Base-by-base conservation (phyloP, 2,113 vertebrate genomes). In the Tyrannus savana region DNA sequence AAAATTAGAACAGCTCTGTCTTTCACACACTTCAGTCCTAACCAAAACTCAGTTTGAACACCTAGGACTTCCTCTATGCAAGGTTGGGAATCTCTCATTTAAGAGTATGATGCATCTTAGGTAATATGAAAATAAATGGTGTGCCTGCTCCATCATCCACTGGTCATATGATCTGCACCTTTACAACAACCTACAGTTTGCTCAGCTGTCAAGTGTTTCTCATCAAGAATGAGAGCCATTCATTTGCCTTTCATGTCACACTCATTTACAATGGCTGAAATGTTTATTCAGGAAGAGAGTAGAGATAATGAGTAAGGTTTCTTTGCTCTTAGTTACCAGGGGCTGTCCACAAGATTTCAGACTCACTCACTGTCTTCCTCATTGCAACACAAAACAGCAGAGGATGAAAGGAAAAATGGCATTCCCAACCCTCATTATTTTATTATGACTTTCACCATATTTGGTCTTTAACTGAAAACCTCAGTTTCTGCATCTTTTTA, bases 271-370 rank as follows among this genome's bases (percentile, higher is more conserved):
- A 77, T 18, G 66, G 49, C 49, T 89, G 83, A 95, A 93, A 95
- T 92, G 58, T 94, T 93, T 93, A 97, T 91, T 94, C 83, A 92
- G 79, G 82, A 84, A 56, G 52, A 33, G 21, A 58, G 52, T 8
- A 77, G 74, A 68, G 77, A 92, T 89, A 96, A 95, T 52, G 77
- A 96, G 64, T 42, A 74, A 80, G 39, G 44, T 77, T 93, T 93
- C 84, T 88, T 78, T 83, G 60, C 87, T 96, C 60, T 59, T 88
- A 56, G 78, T 94, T 91, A 94, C 89, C 74, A 93, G 80, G 49
- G 35, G 35, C 74, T 87, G 82, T 88, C 79, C 67, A 62, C 21
- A 79, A 91, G 50, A 72, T 56, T 90, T 93, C 46, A 64, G 68
- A 44, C 30, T 96, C 3, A 0, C 44, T 86, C 55, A 28, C 28